These are phyloP conservation scores for Galeruca laticollis DNA, from an alignment of 2,888 invertebrate genomes.

Conservation along the genomic window DNA sequence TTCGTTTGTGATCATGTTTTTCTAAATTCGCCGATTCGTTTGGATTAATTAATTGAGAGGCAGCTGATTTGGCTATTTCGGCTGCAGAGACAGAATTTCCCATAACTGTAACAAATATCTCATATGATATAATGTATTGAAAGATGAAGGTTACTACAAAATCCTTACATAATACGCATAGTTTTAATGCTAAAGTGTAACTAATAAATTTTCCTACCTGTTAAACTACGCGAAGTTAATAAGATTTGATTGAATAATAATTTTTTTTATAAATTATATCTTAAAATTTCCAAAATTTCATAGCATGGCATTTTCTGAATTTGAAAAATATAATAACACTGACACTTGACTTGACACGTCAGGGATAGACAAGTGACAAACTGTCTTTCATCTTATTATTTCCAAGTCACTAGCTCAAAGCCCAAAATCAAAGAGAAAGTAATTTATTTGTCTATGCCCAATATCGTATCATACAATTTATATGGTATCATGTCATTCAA, in stretches of 20 bases:
- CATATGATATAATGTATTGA: neutral
- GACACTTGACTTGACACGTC: too few species aligned
- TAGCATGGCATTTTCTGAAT: neutral
- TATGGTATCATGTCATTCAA: too few species aligned
- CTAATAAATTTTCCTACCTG: neutral
- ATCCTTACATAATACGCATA: conserved; percentile 23
- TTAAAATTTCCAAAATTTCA: neutral
- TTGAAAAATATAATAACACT: too few species aligned
- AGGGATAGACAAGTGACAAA: too few species aligned
- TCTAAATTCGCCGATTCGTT: conserved; percentile 48
- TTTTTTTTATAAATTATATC: neutral
- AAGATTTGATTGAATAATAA: neutral
- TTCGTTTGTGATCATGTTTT: conserved; percentile 44
- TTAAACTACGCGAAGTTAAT: neutral
- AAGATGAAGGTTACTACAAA: conserved; percentile 22
- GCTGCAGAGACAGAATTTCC: conserved; percentile 73
- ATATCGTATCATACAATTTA: too few species aligned
- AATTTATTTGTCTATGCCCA: too few species aligned
- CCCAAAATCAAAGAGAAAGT: too few species aligned
- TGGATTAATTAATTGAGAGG: conserved; percentile 68
- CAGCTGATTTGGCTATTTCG: conserved; percentile 64
- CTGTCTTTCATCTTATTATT: too few species aligned
- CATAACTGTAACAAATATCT: conserved; percentile 63
- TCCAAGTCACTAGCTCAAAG: too few species aligned
- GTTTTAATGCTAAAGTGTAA: neutral